phyloP scores from a whole-genome alignment of 1,140 invertebrate genomes.

The Globodera rostochiensis region DNA sequence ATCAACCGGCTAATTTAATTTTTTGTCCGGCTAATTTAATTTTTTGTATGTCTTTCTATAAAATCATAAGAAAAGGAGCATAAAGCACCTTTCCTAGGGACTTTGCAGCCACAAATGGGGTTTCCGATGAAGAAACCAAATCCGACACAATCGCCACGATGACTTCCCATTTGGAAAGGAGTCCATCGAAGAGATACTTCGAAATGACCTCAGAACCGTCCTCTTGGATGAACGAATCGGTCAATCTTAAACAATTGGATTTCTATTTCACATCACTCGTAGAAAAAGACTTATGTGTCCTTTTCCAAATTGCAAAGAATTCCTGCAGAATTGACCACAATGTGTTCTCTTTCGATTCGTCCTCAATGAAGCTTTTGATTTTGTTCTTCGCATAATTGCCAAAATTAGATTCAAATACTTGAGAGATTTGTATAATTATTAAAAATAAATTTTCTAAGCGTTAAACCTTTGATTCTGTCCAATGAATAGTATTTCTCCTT shows the following conservation, averaged over 20 bases:
- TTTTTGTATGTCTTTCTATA: too few species aligned
- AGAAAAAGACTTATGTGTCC: slow-evolving; percentile 29
- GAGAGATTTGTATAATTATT: slow-evolving; percentile 17
- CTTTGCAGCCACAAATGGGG: slow-evolving; percentile 46
- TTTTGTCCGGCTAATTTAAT: too few species aligned
- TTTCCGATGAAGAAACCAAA: slow-evolving; percentile 42
- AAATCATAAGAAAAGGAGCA: background rate
- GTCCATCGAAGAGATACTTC: slow-evolving; percentile 49
- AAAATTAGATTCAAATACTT: slow-evolving; percentile 51
- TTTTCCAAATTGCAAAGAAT: slow-evolving; percentile 52
- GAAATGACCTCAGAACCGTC: slow-evolving; percentile 45
- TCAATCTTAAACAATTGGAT: slow-evolving; percentile 31
- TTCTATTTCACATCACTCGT: background rate
- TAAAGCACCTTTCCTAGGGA: slow-evolving; percentile 48
- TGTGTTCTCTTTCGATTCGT: slow-evolving; percentile 35
- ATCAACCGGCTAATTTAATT: too few species aligned
- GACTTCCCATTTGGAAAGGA: slow-evolving; percentile 45
- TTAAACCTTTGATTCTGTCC: slow-evolving; percentile 33
- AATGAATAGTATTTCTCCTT: slow-evolving; percentile 45
- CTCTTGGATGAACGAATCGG: slow-evolving; percentile 47
- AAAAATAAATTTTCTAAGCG: slow-evolving; percentile 5
- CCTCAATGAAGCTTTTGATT: slow-evolving; percentile 44
- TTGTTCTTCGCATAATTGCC: slow-evolving; percentile 50
- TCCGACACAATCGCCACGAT: slow-evolving; percentile 31
- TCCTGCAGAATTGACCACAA: slow-evolving; percentile 48